Evolutionary conservation across 92 coral and sea anemone genomes (phyloP), one percentile per base, ranked within the genome.

Genomic region (Parazoanthus darwini): DNA sequence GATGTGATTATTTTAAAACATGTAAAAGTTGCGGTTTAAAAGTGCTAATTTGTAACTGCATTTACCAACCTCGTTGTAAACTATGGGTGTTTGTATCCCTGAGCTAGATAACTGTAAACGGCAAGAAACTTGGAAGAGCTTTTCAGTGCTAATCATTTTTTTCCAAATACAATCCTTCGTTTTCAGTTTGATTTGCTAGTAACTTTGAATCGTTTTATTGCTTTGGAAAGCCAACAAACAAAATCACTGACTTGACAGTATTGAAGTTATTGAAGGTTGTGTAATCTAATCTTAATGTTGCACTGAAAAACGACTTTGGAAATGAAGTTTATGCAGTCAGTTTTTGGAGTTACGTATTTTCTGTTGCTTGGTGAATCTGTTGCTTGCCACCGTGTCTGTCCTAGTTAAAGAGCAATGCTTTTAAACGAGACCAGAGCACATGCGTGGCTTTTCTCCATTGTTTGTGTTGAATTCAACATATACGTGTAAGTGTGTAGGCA

Each of bases 301-400:
- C 70, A 63, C 16, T 63, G 70, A 18, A 63, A 29, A 63, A 63
- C 7, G 26, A 63, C 22, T 20, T 18, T 23, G n/a, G n/a, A 18
- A 20, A 8, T 63, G 8, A 22, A 22, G 3, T 54, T 23, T 63
- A 26, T 63, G 26, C 70, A 63, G 70, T 63, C 26, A 63, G 5
- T 63, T 63, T 22, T 63, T 63, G 26, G 3, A 3, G 26, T 15
- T 63, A 0, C 3, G 70, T 22, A 63, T 63, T 33, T 51, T 56
- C 65, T 80, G 85, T 59, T 80, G 72, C 50, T 36, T 79, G 35
- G 29, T 58, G 50, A 80, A 80, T 33, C 85, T 56, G 73, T 23
- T 68, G n/a, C 15, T 23, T 68, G n/a, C 15, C 26, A 16, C n/a
- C 38, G 26, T 48, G 56, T 23, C 71, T 56, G 18, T 22, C 25